These are phyloP conservation scores for Smutsia temminckii DNA, from an alignment of 2,797 vertebrate genomes.

Conservation along the genomic window DNA sequence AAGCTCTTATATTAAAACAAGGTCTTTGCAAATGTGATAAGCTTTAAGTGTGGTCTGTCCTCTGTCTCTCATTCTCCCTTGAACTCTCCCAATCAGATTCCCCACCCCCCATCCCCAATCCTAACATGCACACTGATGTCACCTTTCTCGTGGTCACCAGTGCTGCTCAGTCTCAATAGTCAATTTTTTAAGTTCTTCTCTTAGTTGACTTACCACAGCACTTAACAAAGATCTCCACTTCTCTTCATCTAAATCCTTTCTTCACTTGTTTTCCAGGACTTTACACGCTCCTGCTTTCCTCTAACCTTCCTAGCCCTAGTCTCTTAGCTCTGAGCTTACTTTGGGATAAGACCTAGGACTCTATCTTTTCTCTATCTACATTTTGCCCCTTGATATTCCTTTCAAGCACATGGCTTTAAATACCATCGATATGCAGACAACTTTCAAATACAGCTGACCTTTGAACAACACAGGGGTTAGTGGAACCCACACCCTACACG, in stretches of 20 bases:
- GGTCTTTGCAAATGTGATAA: neutral
- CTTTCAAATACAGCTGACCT: neutral
- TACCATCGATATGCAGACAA: neutral
- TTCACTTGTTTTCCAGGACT: neutral
- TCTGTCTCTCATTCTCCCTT: neutral
- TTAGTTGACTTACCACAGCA: neutral
- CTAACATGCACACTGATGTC: neutral
- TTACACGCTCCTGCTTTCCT: neutral
- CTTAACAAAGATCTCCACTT: neutral
- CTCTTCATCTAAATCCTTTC: neutral
- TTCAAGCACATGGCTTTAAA: neutral
- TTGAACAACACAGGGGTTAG: too few relatives aligned
- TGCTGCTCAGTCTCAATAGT: neutral
- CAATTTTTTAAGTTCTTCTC: neutral
- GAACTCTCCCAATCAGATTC: neutral
- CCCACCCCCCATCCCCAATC: fast-evolving
- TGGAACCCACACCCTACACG: too few relatives aligned
- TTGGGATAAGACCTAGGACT: neutral
- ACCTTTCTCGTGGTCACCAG: neutral
- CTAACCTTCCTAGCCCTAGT: neutral
- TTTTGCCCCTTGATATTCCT: neutral
- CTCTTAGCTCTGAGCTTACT: neutral
- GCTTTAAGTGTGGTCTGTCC: neutral
- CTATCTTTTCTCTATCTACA: neutral
- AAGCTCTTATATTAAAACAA: neutral